Evolutionary conservation across 2,113 vertebrate species (phyloP).

Genomic region (Rhynchomys soricoides): DNA sequence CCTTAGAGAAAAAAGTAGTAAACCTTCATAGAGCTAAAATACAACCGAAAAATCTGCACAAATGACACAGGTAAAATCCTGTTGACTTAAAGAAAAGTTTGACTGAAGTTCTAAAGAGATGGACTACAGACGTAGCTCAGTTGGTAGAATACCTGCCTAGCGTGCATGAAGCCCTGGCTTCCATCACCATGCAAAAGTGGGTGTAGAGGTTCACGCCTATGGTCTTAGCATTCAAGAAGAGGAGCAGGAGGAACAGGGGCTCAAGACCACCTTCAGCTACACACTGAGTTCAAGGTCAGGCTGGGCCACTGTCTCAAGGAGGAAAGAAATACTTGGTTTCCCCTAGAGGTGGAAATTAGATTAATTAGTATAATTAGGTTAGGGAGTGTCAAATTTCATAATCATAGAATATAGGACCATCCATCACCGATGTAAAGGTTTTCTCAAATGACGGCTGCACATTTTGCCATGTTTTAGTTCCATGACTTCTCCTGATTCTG

Average conservation of each 20-base stretch:
- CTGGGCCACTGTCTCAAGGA: not conserved
- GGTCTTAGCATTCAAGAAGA: not conserved
- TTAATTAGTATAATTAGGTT: constrained; percentile 16
- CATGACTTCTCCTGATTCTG: not conserved
- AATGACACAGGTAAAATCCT: not conserved
- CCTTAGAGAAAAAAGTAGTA: constrained; percentile 46
- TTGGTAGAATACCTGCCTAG: too few species aligned
- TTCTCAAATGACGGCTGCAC: not conserved
- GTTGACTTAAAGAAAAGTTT: not conserved
- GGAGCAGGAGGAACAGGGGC: too few species aligned
- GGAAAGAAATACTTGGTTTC: not conserved
- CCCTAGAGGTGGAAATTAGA: not conserved
- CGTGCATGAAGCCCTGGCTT: not conserved
- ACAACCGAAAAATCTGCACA: not conserved
- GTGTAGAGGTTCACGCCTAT: not conserved
- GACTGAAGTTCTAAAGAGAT: not conserved
- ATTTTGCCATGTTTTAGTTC: not conserved
- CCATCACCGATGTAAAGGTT: not conserved
- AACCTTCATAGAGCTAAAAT: constrained; percentile 28
- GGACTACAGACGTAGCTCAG: too few species aligned
- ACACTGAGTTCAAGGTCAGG: not conserved
- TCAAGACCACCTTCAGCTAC: not conserved
- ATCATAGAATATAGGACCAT: not conserved
- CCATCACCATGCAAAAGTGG: too few species aligned
- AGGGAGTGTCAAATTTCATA: not conserved